Evolutionary conservation across 2,888 invertebrate genomes (phyloP), one percentile per base, ranked within the genome.

Genomic region (Rhagophthalmus giganteus): DNA sequence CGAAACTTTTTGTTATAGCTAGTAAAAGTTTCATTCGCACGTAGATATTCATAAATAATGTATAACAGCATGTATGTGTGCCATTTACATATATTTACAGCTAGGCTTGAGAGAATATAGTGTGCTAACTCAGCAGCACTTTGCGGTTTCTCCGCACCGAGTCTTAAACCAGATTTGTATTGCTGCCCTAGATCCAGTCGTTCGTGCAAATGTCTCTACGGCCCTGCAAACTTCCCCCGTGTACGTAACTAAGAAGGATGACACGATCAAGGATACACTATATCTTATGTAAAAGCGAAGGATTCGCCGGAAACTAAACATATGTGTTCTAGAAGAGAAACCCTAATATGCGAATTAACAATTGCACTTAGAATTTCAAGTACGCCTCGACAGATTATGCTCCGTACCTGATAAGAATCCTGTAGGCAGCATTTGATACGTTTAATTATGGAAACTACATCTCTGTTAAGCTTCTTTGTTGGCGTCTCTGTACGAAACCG

Each of bases 91-190:
- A 47, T 47, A 47, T 47, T 47, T 53, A 41, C 47, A 37, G 33
- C 52, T 16, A 32, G 34, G 32, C 31, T 47, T 53, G 47, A 31
- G 46, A 47, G 52, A 53, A 42, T 49, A 38, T 47, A 39, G 37
- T 38, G 47, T 48, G 48, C 32, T 48, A 53, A 44, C 48, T 42
- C 42, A 42, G 33, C 48, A 42, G 42, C 53, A 53, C 42, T 53
- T 44, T 47, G 47, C 32, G 53, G 47, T 53, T 53, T 41, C 44
- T 48, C 32, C 37, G 38, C 31, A 33, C 39, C 16, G 47, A 53
- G 48, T 47, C 53, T 47, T 53, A 53, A 44, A 53, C 48, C 47
- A 53, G 53, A 53, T 53, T 47, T 53, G 52, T 52, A 41, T 46
- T 52, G 39, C 46, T 52, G 40, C 28, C 46, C 52, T 38, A 46